Conservation (phyloP, 2,113 vertebrate genomes). For the Gasterosteus nipponicus region DNA sequence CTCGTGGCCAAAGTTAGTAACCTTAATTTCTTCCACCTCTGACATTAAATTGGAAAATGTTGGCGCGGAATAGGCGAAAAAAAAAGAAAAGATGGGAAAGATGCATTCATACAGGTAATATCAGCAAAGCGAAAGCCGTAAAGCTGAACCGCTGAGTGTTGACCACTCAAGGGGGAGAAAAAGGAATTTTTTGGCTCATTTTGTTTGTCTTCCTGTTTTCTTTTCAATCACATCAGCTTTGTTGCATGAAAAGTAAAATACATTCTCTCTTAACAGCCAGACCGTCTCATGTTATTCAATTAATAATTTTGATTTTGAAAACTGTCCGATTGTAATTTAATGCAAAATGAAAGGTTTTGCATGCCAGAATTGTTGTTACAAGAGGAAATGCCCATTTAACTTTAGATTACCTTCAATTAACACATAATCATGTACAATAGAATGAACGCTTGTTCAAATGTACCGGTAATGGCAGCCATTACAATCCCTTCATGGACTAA, state of each 20-base stretch:
- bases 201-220: neutral
- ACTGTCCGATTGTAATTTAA: neutral
- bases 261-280: neutral
- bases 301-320: neutral
- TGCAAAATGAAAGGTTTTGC: neutral
- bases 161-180: neutral
- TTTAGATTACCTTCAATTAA: neutral
- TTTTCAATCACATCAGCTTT: neutral
- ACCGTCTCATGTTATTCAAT: neutral
- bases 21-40: neutral
- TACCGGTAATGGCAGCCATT: neutral
- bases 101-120: neutral
- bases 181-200: neutral
- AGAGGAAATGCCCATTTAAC: neutral
- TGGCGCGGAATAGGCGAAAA: neutral
- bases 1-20: slow-evolving; percentile 16
- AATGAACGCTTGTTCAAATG: neutral
- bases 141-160: slow-evolving; percentile 11
- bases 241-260: neutral
- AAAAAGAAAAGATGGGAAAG: neutral
- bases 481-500: neutral
- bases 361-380: neutral
- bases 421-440: neutral
- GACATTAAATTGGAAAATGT: neutral
- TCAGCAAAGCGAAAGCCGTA: neutral